Evolutionary conservation across 2,888 invertebrate genomes (phyloP), one percentile per base, ranked within the genome.

Genomic region (Malacosoma neustria): DNA sequence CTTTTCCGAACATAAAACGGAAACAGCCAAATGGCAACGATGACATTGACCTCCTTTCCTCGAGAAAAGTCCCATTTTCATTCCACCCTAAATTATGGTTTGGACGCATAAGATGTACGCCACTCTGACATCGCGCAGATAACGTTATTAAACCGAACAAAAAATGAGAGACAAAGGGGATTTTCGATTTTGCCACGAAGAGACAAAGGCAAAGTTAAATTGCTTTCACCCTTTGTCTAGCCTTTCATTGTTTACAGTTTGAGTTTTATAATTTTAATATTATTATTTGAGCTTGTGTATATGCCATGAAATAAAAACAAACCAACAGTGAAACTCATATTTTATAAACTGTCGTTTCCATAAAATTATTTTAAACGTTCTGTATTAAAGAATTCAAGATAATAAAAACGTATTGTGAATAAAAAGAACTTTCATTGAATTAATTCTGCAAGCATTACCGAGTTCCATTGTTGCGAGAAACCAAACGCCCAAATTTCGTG

Each of bases 41-140:
- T 61, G 77, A 72, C 75, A 75, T 77, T 76, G 79, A 79, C 76
- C 76, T 48, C 52, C 29, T 57, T 61, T 34, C 38, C 33, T 34
- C 33, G 45, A 59, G 57, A 57, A 66, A 57, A 61, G 55, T 56
- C 53, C 51, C 49, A 52, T 55, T 57, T 52, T 51, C 58, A 54
- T 49, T 48, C 39, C 41, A 39, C 44, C 37, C 38, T 42, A 43
- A 49, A 55, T 53, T 49, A 51, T 22, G 22, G 22, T 9, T 22
- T 22, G 22, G 40, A 35, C 32, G 33, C 34, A 37, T 31, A 34
- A 37, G 35, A 33, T 38, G 32, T 38, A 22, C 36, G 22, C 14
- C 12, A 30, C 34, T 33, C 30, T 33, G 36, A 33, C 33, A 34
- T 34, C 31, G 32, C 29, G 33, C 13, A 37, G 11, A 14, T 29